These are phyloP conservation scores for Abramis brama DNA, from an alignment of 2,113 vertebrate species.

Conservation along the genomic window DNA sequence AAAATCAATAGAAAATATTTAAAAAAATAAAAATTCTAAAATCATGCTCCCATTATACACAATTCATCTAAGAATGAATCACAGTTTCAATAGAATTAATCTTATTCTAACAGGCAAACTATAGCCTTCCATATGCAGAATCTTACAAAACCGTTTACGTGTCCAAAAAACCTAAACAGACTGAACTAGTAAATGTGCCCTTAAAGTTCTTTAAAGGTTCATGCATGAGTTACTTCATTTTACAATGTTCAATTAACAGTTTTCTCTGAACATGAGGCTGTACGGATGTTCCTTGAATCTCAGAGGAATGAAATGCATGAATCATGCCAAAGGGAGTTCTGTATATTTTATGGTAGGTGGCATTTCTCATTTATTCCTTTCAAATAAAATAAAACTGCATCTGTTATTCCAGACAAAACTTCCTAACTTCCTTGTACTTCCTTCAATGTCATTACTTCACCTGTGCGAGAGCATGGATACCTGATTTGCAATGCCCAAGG, in stretches of 20 bases:
- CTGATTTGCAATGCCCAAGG: slow-evolving; percentile 37
- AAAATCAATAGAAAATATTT: too few relatives aligned
- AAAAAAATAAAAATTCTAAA: too few relatives aligned
- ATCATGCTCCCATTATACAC: too few relatives aligned
- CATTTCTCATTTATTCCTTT: slow-evolving; percentile 23
- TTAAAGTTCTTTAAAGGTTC: not conserved
- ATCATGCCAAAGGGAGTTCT: slow-evolving; percentile 24
- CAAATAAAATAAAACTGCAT: slow-evolving; percentile 18
- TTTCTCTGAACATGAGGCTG: slow-evolving; percentile 6
- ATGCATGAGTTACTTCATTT: slow-evolving; percentile 6
- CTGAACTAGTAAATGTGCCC: not conserved
- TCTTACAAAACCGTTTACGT: not conserved
- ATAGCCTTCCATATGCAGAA: not conserved
- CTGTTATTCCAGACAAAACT: slow-evolving; percentile 26
- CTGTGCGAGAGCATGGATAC: slow-evolving; percentile 28
- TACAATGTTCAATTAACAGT: not conserved
- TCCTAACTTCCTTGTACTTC: not conserved
- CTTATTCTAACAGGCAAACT: not conserved
- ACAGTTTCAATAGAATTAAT: not conserved
- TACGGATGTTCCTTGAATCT: slow-evolving; percentile 11
- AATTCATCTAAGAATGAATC: not conserved
- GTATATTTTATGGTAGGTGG: slow-evolving; percentile 14
- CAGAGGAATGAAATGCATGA: not conserved
- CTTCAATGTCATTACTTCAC: slow-evolving; percentile 32
- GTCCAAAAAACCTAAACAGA: not conserved